Percentiles rank a stretch among this genome's conserved stretches.
Conservation (phyloP, 2,888 invertebrate species). For the Andrena haemorrhoa region DNA sequence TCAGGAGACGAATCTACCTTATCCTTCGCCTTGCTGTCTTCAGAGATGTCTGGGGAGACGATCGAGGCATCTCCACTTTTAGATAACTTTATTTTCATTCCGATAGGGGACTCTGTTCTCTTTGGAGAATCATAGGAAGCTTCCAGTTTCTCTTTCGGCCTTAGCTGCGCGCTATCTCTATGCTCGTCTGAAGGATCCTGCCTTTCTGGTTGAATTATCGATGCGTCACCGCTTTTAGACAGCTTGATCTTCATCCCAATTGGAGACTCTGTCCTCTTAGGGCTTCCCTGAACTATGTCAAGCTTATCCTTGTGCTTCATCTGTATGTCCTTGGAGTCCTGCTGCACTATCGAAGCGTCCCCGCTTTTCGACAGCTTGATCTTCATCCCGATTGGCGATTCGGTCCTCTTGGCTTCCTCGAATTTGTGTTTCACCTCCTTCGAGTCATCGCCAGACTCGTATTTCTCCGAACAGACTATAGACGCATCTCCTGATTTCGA, state of each 20-base stretch:
- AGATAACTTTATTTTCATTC: slow-evolving; percentile 82
- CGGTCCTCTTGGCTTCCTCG: slow-evolving; percentile 71
- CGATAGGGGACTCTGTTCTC: slow-evolving; percentile 76
- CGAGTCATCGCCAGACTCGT: slow-evolving; percentile 70
- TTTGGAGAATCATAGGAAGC: slow-evolving; percentile 58
- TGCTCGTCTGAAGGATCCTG: slow-evolving; percentile 66
- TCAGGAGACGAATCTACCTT: slow-evolving; percentile 70
- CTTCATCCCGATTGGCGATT: slow-evolving; percentile 77
- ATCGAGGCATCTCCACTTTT: slow-evolving; percentile 79
- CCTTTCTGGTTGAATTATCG: slow-evolving; percentile 74
- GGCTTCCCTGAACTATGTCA: slow-evolving; percentile 66
- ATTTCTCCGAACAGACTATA: slow-evolving; percentile 75
- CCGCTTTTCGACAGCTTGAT: slow-evolving; percentile 73
- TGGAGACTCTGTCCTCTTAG: slow-evolving; percentile 73
- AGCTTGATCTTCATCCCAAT: slow-evolving; percentile 82
- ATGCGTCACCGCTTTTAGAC: slow-evolving; percentile 78
- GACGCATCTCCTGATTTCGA: slow-evolving; percentile 79
- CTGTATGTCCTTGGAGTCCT: slow-evolving; percentile 67
- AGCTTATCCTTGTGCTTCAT: slow-evolving; percentile 69
- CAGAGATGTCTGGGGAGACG: slow-evolving; percentile 68
- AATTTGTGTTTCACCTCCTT: slow-evolving; percentile 73
- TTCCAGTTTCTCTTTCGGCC: slow-evolving; percentile 62
- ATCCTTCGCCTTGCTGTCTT: slow-evolving; percentile 68
- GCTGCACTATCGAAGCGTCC: slow-evolving; percentile 74
- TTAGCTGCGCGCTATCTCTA: slow-evolving; percentile 53